Evolutionary conservation across 2,113 vertebrate genomes (phyloP), one percentile per base, ranked within the genome.

Genomic region (Bubo blakistoni): DNA sequence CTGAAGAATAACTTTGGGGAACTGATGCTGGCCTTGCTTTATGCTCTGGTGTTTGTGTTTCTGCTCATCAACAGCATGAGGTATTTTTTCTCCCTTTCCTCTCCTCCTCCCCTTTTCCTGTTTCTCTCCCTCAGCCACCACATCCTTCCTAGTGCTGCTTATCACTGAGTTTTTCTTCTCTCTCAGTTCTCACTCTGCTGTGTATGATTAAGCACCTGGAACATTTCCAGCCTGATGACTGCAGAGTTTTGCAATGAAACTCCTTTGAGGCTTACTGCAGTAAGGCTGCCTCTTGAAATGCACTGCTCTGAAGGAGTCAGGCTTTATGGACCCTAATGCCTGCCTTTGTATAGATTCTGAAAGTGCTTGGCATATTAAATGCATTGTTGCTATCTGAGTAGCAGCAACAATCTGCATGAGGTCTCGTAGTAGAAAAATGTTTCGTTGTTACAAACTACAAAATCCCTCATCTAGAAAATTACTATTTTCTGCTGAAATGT

Each of bases 61-160:
- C 34, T 89, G 77, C 38, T 81, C 91, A 79, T 54, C 61, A 52
- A 2, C 70, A 91, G 62, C 0, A 0, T 38, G 91, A 96, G 78
- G 58, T 22, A 21, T 62, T 94, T 92, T 44, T 81, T 69, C 66
- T 80, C n/a, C 51, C 79, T 93, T 84, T 95, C 90, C 86, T 88
- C 65, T 93, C 69, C 74, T 95, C 96, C 86, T 95, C 69, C 83
- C 83, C 66, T 92, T 95, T 92, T 95, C 96, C 95, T 95, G 81
- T 96, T 90, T 88, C 86, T 86, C 63, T 92, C 63, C 42, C 81
- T 90, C 2, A 5, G 73, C 67, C 46, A 61, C 95, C 73, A 89
- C 80, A 87, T 97, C 94, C 87, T 96, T 96, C 87, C 91, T 86
- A 21, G 21, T 17, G 62, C 66, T 54, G 77, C 94, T 92, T 92